Conservation (phyloP, 2,797 vertebrate genomes). For the Silurus aristotelis region DNA sequence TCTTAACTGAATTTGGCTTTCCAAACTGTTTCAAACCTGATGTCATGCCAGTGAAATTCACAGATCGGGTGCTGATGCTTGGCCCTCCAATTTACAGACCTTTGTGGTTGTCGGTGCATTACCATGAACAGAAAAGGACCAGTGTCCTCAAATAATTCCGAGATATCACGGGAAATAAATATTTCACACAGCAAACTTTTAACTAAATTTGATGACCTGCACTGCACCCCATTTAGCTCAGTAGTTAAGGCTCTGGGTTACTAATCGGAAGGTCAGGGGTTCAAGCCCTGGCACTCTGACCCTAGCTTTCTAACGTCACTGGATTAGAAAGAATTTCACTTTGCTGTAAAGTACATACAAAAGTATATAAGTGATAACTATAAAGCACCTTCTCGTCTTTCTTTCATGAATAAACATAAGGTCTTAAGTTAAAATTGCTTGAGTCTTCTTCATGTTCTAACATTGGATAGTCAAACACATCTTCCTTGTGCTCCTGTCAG, state of each 20-base stretch:
- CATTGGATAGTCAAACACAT: background rate
- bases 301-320: too few species aligned
- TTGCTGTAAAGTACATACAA: too few species aligned
- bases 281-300: too few species aligned
- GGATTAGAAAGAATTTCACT: too few species aligned
- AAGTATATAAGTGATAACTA: too few species aligned
- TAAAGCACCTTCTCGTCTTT: too few species aligned
- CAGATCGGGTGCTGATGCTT: conserved; percentile 28
- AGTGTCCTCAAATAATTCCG: background rate
- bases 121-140: background rate
- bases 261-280: too few species aligned
- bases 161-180: background rate
- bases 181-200: too few species aligned
- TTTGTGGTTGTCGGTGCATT: conserved; percentile 7
- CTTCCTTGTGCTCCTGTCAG: background rate
- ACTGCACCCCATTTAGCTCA: too few species aligned
- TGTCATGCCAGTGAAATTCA: conserved; percentile 55
- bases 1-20: conserved; percentile 31
- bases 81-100: conserved; percentile 35
- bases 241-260: too few species aligned
- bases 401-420: too few species aligned
- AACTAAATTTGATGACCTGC: too few species aligned
- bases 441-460: background rate
- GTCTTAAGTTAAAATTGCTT: background rate
- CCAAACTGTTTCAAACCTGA: conserved; percentile 50